These are phyloP conservation scores for Drosophila quinaria DNA, from an alignment of 2,888 invertebrate species.

Conservation along the genomic window DNA sequence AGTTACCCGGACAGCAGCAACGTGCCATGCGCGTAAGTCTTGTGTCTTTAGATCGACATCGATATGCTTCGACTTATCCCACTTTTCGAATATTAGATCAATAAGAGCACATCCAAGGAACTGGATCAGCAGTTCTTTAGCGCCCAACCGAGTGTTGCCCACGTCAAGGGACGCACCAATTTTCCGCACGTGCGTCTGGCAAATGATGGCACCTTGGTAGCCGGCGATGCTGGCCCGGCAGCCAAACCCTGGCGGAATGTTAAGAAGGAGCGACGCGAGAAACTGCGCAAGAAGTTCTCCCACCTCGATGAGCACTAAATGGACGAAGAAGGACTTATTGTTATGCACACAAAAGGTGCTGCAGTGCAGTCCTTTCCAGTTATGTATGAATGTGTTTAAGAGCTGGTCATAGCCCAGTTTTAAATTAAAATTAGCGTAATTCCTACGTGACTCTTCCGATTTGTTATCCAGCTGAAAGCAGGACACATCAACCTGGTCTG, in stretches of 20 bases:
- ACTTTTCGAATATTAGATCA: slow-evolving; percentile 70
- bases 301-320: slow-evolving; percentile 92
- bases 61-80: background rate
- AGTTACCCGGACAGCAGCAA: slow-evolving; percentile 87
- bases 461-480: slow-evolving; percentile 8
- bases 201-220: slow-evolving; percentile 62
- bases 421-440: slow-evolving; percentile 44
- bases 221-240: slow-evolving; percentile 41
- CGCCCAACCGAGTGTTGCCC: slow-evolving; percentile 81
- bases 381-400: slow-evolving; percentile 6
- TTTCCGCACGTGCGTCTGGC: slow-evolving; percentile 84
- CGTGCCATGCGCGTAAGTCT: slow-evolving; percentile 87
- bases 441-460: slow-evolving; percentile 13
- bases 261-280: slow-evolving; percentile 96
- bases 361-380: slow-evolving; percentile 12
- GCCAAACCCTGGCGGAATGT: slow-evolving; percentile 93
- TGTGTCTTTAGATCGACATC: background rate
- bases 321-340: background rate
- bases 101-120: slow-evolving; percentile 86
- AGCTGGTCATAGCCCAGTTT: slow-evolving; percentile 10
- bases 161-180: slow-evolving; percentile 84
- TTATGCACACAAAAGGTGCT: slow-evolving; percentile 21
- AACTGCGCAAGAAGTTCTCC: slow-evolving; percentile 93
- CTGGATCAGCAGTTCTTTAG: slow-evolving; percentile 89
- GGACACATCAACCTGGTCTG: slow-evolving; percentile 8